Base-by-base conservation (phyloP, 1,140 invertebrate species). In the Lucilia cuprina region DNA sequence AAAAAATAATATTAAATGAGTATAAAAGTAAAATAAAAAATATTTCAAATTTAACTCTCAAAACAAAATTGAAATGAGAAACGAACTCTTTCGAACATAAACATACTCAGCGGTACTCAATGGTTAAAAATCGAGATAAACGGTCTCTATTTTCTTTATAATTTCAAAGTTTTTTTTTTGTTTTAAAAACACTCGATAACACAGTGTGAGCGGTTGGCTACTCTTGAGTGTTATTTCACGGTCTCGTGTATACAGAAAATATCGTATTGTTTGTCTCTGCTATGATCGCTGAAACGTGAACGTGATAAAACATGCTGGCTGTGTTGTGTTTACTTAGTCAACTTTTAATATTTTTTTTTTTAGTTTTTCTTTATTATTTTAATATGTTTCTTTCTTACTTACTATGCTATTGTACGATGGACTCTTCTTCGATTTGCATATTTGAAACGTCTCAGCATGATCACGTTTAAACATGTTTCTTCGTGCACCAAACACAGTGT, bases 401-500 rank as follows among this genome's bases (percentile, higher is more conserved):
- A 30, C 1, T 10, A 10, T 70, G n/a, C 19, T 21, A 9, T 70
- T 14, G n/a, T 60, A 17, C 14, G 2, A 60, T 60, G 55, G 55
- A 7, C 65, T 70, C 5, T 70, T 70, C 19, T 70, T 19, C 5
- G 14, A 60, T 70, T 70, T 70, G 19, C 65, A 70, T 70, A 70
- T 70, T 25, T 3, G 3, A 21, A 21, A 70, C 65, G 8, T 0
- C 65, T 19, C 65, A 70, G 19, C 12, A 70, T 50, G 77, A 80
- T 80, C 77, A 80, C 21, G 77, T 25, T 49, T 19, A 49, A 50
- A 25, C 77, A 80, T 50, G 77, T 49, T 49, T 49, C 4, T 13
- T 41, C 25, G 41, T 80, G 77, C 77, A 47, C 47, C 41, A 80
- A 49, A 80, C 41, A 49, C 41, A 80, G 77, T 80, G 41, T 80